A percentile compares a stretch with the other conserved stretches of the same genome.
Conservation (phyloP, 2,797 vertebrate species). For the Setipinna tenuifilis region DNA sequence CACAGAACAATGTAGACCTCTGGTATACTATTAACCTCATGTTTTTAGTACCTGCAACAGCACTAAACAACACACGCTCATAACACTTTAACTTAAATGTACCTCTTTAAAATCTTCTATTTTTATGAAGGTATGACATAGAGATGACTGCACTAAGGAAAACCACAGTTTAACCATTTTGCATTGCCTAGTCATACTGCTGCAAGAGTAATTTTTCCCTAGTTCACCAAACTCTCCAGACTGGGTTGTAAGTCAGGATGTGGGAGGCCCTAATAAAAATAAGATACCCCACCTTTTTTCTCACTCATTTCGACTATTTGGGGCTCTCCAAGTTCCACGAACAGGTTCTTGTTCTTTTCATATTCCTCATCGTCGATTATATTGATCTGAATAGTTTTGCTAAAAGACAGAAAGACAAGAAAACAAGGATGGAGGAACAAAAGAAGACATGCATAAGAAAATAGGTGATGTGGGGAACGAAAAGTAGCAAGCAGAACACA, state of each 20-base stretch:
- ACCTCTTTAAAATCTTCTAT: neutral
- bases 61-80: neutral
- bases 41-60: neutral
- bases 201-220: neutral
- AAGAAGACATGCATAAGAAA: slow-evolving; percentile 12
- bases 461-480: neutral
- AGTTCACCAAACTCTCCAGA: neutral
- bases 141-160: neutral
- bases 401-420: slow-evolving; percentile 78
- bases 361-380: slow-evolving; percentile 98
- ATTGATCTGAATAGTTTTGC: slow-evolving; percentile 94
- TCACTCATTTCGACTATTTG: slow-evolving; percentile 96
- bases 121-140: neutral
- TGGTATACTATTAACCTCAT: neutral
- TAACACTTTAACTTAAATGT: neutral
- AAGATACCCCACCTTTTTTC: slow-evolving; percentile 92
- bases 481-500: neutral
- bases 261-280: slow-evolving; percentile 70
- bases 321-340: slow-evolving; percentile 92
- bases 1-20: neutral
- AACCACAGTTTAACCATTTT: neutral
- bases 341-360: slow-evolving; percentile 99
- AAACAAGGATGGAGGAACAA: slow-evolving; percentile 9
- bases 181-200: neutral
- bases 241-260: slow-evolving; percentile 54